Conservation (phyloP, 2,888 invertebrate genomes). For the Euzetes globulus region DNA sequence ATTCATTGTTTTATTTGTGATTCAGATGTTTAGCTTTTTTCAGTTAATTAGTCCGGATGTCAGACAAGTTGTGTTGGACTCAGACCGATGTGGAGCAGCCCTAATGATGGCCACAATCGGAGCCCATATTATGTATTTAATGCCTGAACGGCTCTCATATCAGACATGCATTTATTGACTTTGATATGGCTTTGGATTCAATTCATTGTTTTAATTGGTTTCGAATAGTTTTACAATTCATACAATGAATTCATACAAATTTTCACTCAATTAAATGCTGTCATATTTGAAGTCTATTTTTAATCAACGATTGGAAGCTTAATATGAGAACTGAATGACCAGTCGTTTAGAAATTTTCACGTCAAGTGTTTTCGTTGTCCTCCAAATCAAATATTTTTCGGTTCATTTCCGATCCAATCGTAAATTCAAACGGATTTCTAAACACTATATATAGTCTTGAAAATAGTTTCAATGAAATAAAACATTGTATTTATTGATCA, state of each 20-base stretch:
- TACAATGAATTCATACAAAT: too few species aligned
- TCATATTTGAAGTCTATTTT: too few species aligned
- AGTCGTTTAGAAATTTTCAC: too few species aligned
- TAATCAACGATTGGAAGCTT: too few species aligned
- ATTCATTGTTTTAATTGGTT: not conserved
- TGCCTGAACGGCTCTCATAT: not conserved
- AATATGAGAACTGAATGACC: too few species aligned
- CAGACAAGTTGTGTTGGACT: not conserved
- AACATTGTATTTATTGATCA: not conserved
- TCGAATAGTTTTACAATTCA: too few species aligned
- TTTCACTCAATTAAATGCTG: too few species aligned
- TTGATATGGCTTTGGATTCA: not conserved
- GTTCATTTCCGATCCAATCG: too few species aligned
- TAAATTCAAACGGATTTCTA: not conserved
- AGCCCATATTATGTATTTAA: not conserved
- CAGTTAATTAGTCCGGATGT: slow-evolving; percentile 23
- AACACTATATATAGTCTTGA: not conserved
- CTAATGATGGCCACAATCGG: not conserved
- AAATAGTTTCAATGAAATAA: not conserved
- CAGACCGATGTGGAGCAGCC: too few species aligned
- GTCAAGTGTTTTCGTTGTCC: too few species aligned
- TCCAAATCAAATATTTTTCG: too few species aligned
- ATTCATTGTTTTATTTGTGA: slow-evolving; percentile 5
- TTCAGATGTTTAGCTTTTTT: not conserved
- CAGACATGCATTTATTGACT: not conserved